Base-by-base conservation (phyloP, 2,113 vertebrate genomes). In the Megaptera novaeangliae region DNA sequence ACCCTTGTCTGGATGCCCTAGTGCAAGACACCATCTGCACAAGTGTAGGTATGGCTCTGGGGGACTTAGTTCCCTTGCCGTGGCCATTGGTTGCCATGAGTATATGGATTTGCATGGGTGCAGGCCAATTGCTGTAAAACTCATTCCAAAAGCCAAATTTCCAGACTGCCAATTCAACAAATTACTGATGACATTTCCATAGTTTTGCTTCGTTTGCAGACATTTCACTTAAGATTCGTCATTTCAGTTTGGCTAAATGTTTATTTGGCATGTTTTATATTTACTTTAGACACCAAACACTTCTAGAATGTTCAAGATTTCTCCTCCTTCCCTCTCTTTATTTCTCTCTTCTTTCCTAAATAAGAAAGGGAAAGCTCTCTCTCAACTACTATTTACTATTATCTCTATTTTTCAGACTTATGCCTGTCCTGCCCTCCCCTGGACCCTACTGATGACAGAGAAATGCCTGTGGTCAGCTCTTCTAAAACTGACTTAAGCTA, bases 221-320 rank as follows among this genome's bases (percentile, higher is more conserved):
- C 75, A 57, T 88, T 95, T 93, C 41, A 68, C 71, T 95, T 61
- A 68, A 55, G 34, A 72, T 9, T 78, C 49, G 10, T 78, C 66
- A 13, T 78, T 87, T 96, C 57, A 59, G 75, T 87, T 89, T 93
- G 59, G 71, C 88, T 93, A n/a, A 75, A 63, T 95, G 69, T 92
- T 96, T 89, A 74, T 44, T 85, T 97, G 88, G 82, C 75, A 18
- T 44, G 66, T 81, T 96, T 94, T 49, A 5, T 71, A 39, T 97
- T 90, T 96, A 78, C 78, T 93, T 88, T 61, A 88, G 88, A 96
- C 7, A 74, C 41, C 59, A 85, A 41, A 71, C 34, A 18, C 63
- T 83, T 95, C 25, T 93, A 52, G 95, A 95, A 66, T 41, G 7
- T 92, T 97, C 55, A 46, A 5, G 29, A 64, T 86, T 52, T 27